Conservation (phyloP, 2,888 invertebrate genomes). For the Noctua janthina region DNA sequence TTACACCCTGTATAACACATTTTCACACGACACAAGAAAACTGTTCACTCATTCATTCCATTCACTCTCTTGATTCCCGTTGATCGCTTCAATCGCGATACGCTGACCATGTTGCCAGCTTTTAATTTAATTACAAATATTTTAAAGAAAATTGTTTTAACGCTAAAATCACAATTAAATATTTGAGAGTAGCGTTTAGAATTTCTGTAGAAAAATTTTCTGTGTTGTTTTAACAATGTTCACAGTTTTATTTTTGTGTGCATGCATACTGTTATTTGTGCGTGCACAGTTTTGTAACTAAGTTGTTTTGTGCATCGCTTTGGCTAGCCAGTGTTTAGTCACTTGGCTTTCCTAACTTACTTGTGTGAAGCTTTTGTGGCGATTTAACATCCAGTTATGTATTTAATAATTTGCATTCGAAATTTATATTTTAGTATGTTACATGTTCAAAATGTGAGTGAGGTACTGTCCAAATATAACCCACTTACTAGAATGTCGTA, state of each 20-base stretch:
- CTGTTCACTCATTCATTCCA: constrained; percentile 50
- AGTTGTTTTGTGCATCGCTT: constrained; percentile 22
- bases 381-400: not conserved
- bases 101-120: constrained; percentile 44
- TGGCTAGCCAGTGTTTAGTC: constrained; percentile 6
- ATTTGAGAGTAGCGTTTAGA: constrained; percentile 39
- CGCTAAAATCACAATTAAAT: constrained; percentile 52
- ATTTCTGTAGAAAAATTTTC: constrained; percentile 38
- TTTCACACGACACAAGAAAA: not conserved
- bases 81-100: constrained; percentile 72
- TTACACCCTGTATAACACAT: not conserved
- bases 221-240: constrained; percentile 34
- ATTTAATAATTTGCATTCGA: not conserved
- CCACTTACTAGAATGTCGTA: not conserved
- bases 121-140: constrained; percentile 58
- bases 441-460: not conserved
- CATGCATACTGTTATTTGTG: constrained; percentile 31
- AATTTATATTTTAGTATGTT: not conserved
- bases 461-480: not conserved
- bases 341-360: not conserved
- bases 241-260: constrained; percentile 41
- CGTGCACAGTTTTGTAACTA: constrained; percentile 35
- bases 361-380: not conserved
- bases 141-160: constrained; percentile 51
- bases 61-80: constrained; percentile 69